Evolutionary conservation across 1,140 invertebrate genomes (phyloP).

Genomic region (Homarus americanus): DNA sequence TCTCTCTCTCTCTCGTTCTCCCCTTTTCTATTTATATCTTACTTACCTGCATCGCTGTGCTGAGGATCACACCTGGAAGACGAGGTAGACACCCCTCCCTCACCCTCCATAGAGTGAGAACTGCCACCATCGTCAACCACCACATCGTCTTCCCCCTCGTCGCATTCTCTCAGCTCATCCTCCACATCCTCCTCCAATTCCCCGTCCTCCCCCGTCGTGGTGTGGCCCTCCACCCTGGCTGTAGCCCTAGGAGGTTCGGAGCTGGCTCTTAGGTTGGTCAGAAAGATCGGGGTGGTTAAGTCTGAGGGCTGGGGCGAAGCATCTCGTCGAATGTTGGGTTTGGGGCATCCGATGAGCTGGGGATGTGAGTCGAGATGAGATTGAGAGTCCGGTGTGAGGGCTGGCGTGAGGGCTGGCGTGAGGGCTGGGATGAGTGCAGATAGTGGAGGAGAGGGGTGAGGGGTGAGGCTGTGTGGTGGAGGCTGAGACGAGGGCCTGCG

Average conservation of each 20-base stretch:
- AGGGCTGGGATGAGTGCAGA: neutral
- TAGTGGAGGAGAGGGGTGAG: neutral
- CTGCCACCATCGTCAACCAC: slow-evolving; percentile 32
- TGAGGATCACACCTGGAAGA: slow-evolving; percentile 20
- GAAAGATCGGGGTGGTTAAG: neutral
- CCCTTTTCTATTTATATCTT: neutral
- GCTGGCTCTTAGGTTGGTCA: slow-evolving; percentile 29
- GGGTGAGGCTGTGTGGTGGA: neutral
- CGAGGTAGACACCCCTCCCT: slow-evolving; percentile 13
- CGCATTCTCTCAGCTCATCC: slow-evolving; percentile 10
- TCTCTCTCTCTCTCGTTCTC: no score
- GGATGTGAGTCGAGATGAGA: neutral
- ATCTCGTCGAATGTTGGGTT: neutral
- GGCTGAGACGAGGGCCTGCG: slow-evolving; percentile 5
- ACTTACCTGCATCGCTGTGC: slow-evolving; percentile 34
- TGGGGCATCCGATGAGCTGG: neutral
- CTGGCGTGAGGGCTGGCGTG: slow-evolving; percentile 10
- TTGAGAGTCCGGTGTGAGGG: slow-evolving; percentile 6
- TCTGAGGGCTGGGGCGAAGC: neutral
- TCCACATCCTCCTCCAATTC: slow-evolving; percentile 17
- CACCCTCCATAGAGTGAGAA: slow-evolving; percentile 10
- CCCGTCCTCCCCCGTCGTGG: slow-evolving; percentile 14
- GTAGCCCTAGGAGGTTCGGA: slow-evolving; percentile 19
- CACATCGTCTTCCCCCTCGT: slow-evolving; percentile 20
- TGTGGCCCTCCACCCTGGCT: slow-evolving; percentile 17